Evolutionary conservation across 35 echinoderm and acorn worm genomes (phyloP).

Genomic region (Stichopus chloronotus): DNA sequence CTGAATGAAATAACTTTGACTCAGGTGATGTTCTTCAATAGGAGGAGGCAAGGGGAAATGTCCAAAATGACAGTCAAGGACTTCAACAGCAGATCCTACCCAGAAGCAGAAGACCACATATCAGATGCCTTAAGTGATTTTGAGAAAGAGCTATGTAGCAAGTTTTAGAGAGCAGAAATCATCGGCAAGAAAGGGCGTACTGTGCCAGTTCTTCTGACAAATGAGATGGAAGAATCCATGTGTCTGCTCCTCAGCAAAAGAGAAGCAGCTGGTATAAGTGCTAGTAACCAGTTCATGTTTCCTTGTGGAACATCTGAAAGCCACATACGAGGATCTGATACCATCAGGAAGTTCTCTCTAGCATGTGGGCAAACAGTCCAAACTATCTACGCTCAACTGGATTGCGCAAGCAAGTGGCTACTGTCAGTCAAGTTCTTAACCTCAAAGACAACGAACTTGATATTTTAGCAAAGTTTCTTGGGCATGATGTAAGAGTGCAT

Average conservation of each 20-base stretch:
- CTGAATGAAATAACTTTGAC: constrained; percentile 64
- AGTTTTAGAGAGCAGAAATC: constrained; percentile 69
- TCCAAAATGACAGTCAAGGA: constrained; percentile 69
- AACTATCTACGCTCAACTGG: constrained; percentile 59
- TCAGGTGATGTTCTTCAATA: constrained; percentile 76
- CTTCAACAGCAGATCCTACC: constrained; percentile 51
- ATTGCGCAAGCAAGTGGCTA: constrained; percentile 82
- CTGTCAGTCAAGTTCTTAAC: constrained; percentile 77
- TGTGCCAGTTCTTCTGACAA: constrained; percentile 73
- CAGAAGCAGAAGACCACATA: constrained; percentile 53
- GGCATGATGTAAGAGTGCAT: constrained; percentile 74
- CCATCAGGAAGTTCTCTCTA: constrained; percentile 24
- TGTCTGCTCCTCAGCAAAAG: constrained; percentile 52
- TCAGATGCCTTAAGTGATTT: constrained; percentile 57
- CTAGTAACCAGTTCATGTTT: constrained; percentile 64
- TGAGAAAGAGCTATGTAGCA: constrained; percentile 52
- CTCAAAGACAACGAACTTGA: constrained; percentile 79
- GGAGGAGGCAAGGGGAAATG: constrained; percentile 74
- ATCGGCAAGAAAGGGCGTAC: constrained; percentile 69
- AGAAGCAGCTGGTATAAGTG: constrained; percentile 36
- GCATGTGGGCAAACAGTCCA: constrained; percentile 60
- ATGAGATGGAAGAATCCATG: constrained; percentile 57
- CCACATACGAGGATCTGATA: constrained; percentile 64
- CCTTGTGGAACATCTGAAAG: constrained; percentile 42
- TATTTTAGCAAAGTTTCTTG: constrained; percentile 76